Conservation (phyloP, 2,113 vertebrate genomes). For the Odocoileus virginianus region DNA sequence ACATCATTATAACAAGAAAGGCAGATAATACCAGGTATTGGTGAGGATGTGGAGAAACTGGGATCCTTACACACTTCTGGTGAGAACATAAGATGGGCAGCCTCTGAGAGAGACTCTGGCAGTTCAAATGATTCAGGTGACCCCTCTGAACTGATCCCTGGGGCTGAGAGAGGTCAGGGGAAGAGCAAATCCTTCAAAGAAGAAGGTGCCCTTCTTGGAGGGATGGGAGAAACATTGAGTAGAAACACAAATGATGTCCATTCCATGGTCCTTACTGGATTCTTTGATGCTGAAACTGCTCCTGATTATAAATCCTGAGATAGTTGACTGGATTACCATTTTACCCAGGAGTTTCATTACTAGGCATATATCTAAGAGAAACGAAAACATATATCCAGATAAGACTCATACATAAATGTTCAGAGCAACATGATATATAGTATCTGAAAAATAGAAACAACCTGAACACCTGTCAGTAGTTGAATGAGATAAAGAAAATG, state of each 20-base stretch:
- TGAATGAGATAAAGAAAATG: background rate
- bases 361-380: background rate
- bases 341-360: background rate
- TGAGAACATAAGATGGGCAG: background rate
- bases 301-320: background rate
- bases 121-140: background rate
- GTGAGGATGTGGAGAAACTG: background rate
- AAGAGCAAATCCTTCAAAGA: background rate
- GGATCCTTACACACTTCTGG: background rate
- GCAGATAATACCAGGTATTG: background rate
- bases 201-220: background rate
- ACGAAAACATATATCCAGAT: background rate
- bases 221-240: rapidly evolving
- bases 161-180: background rate
- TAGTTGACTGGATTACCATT: background rate
- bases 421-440: background rate
- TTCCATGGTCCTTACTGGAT: background rate
- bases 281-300: background rate
- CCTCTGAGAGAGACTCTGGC: background rate
- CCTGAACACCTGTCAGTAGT: background rate
- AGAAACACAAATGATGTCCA: background rate
- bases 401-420: background rate
- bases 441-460: background rate
- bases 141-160: background rate
- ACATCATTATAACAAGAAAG: background rate